These are phyloP conservation scores for Troilus luridus DNA, from an alignment of 2,888 invertebrate genomes.

Conservation along the genomic window DNA sequence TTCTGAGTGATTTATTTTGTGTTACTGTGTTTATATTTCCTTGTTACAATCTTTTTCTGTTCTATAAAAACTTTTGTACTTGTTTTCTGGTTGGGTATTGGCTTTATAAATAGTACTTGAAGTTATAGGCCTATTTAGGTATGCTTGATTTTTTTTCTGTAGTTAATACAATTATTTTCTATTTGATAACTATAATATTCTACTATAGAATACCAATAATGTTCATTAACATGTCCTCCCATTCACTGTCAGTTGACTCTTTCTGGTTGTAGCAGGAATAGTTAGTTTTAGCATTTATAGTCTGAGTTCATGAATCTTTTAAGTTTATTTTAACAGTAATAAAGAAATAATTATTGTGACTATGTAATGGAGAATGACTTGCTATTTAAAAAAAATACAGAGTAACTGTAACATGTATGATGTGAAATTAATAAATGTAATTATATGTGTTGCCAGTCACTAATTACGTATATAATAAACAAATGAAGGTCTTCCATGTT, in stretches of 20 bases:
- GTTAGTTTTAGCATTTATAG: neutral
- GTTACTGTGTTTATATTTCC: neutral
- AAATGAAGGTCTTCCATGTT: too few species aligned
- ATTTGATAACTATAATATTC: neutral
- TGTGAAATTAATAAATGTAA: too few species aligned
- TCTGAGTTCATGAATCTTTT: neutral
- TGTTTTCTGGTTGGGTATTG: neutral
- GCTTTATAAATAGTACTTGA: neutral
- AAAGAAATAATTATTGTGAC: neutral
- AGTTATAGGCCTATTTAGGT: neutral
- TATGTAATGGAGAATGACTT: too few species aligned
- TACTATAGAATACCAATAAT: neutral
- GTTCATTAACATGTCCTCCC: neutral
- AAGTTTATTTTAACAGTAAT: neutral
- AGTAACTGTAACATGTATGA: too few species aligned
- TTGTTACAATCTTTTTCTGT: neutral
- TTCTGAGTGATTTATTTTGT: slow-evolving; percentile 4
- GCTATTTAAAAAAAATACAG: too few species aligned
- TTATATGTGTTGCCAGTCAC: too few species aligned
- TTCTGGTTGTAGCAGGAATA: neutral
- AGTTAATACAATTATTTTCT: neutral
- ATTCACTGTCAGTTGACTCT: neutral
- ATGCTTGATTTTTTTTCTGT: slow-evolving; percentile 5
- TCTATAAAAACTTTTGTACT: neutral
- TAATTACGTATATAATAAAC: too few species aligned